phyloP scores from a whole-genome alignment of 2,888 invertebrate species.

The Cheilosia urbana region DNA sequence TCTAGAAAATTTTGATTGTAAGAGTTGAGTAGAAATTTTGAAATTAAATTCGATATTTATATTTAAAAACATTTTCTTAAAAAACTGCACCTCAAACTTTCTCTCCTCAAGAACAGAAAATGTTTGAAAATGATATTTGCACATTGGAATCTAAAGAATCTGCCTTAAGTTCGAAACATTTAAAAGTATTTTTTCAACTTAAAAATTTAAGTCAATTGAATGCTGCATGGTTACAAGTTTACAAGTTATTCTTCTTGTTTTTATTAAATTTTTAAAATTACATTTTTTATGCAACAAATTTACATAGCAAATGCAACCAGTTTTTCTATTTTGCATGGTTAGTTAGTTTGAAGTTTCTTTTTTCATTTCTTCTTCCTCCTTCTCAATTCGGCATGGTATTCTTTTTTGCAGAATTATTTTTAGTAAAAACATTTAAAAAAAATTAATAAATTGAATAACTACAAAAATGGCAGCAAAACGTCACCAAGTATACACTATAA shows the following conservation, averaged over 20 bases:
- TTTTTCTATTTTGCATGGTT: slow-evolving; percentile 43
- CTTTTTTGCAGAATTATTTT: slow-evolving; percentile 24
- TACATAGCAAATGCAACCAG: slow-evolving; percentile 27
- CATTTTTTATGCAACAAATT: slow-evolving; percentile 14
- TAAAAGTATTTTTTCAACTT: neutral
- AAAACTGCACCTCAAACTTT: slow-evolving; percentile 19
- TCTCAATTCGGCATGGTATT: slow-evolving; percentile 50
- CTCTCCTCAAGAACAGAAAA: slow-evolving; percentile 8
- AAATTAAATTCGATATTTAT: neutral
- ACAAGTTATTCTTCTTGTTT: neutral
- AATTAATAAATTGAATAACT: slow-evolving; percentile 9
- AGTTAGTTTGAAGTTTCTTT: slow-evolving; percentile 8
- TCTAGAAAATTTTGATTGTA: slow-evolving; percentile 14
- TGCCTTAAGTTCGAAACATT: slow-evolving; percentile 1
- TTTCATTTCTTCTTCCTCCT: slow-evolving; percentile 11
- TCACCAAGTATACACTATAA: slow-evolving; percentile 34
- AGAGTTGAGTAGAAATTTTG: neutral
- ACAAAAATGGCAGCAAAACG: slow-evolving; percentile 43
- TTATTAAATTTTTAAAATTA: neutral
- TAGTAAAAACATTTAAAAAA: slow-evolving; percentile 9
- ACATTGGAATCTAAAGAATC: slow-evolving; percentile 37
- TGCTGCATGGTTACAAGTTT: slow-evolving; percentile 62
- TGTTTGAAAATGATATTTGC: slow-evolving; percentile 59
- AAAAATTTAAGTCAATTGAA: slow-evolving; percentile 42
- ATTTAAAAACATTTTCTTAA: neutral